Evolutionary conservation across 2,797 vertebrate genomes (phyloP), one percentile per base, ranked within the genome.

Genomic region (Melanotaenia maccullochi): DNA sequence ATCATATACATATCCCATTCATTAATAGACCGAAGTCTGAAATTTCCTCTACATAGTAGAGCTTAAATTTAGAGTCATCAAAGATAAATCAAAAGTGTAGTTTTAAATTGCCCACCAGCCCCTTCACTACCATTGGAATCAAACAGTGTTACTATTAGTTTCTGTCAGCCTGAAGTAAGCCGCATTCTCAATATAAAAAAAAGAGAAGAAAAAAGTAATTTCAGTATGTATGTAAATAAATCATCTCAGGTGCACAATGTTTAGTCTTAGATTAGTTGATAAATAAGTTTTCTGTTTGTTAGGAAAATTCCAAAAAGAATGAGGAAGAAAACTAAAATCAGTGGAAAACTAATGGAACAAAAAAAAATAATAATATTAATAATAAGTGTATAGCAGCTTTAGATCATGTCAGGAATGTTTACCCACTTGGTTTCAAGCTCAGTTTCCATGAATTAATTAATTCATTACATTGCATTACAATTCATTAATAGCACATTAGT

Each of bases 31-130:
- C 5, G 47, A 20, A 1, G 42, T 51, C 14, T 59, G 47, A 56
- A 56, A 62, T 71, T 22, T 62, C 3, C 67, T 28, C 64, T 49
- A 52, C 3, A 32, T 59, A 40, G 61, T 13, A 35, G 5, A 52
- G 47, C 16, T 60, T 54, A 57, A 60, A 36, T 38, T 30, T 38
- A 1, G 61, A 35, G 32, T 18, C 16, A 42, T 38, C 35, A 66
- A n/a, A 30, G 47, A 22, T 51, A 6, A 51, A n/a, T n/a, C n/a
- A 12, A 51, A 22, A 51, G 18, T 24, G 3, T 9, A 20, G 16
- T 49, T 22, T n/a, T 22, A 22, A 51, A 51, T 22, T 24, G 11
- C n/a, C 9, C 9, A n/a, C n/a, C 7, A 51, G 9, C 9, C 9
- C n/a, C n/a, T 49, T 5, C 4, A 49, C 20, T 49, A n/a, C 18